These are phyloP conservation scores for Hartigia nigra DNA, from an alignment of 2,888 invertebrate species.

Conservation along the genomic window DNA sequence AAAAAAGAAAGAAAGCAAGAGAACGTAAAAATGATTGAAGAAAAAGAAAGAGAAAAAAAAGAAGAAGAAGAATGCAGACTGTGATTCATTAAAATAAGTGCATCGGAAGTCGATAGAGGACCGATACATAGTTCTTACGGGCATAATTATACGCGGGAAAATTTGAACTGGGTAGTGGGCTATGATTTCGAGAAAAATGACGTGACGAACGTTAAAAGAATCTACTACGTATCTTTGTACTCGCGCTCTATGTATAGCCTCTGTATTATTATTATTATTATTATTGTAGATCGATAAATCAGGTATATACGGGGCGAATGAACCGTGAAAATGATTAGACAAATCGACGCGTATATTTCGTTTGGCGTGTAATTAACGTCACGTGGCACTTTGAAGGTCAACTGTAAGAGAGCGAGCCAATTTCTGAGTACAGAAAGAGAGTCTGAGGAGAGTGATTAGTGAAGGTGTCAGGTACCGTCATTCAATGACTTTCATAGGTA, in stretches of 20 bases:
- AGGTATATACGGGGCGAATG: not conserved
- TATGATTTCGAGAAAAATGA: not conserved
- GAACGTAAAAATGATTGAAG: not conserved
- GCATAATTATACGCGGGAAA: not conserved
- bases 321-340: not conserved
- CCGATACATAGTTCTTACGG: not conserved
- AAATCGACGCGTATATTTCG: not conserved
- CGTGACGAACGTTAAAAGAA: not conserved
- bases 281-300: not conserved
- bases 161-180: not conserved
- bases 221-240: fast-evolving
- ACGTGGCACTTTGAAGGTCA: not conserved
- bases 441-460: not conserved
- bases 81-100: not conserved
- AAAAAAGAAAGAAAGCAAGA: not conserved
- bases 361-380: not conserved
- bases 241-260: not conserved
- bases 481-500: not conserved
- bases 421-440: not conserved
- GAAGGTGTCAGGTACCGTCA: not conserved
- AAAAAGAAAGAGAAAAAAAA: not conserved
- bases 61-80: not conserved
- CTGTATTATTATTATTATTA: not conserved
- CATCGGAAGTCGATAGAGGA: not conserved
- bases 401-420: not conserved